A percentile compares a stretch with the other conserved stretches of the same genome.
These are phyloP conservation scores for Phyllostomus hastatus DNA, from an alignment of 2,113 vertebrate species.

Conservation along the genomic window DNA sequence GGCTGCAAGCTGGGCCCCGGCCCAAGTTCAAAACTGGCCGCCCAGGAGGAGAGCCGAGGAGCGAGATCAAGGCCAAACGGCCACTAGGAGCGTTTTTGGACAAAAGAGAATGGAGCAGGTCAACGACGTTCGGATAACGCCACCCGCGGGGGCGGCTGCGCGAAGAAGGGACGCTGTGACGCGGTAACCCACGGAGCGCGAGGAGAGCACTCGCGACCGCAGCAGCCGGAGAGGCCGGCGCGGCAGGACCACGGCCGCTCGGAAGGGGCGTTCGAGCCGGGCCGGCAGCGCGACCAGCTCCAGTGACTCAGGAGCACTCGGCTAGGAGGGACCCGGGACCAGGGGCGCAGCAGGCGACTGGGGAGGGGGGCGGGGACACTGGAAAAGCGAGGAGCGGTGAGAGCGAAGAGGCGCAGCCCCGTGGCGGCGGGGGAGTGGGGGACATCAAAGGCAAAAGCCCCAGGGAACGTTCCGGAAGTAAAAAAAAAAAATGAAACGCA, in stretches of 20 bases:
- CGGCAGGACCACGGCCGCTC: too few relatives aligned
- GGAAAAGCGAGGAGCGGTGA: background rate
- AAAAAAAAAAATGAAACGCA: background rate
- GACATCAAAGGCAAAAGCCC: background rate
- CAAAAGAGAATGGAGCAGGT: background rate
- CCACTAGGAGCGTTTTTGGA: background rate
- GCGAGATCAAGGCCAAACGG: background rate
- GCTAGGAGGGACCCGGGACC: too few relatives aligned
- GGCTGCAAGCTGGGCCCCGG: background rate
- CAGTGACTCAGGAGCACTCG: too few relatives aligned
- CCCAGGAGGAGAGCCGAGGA: background rate
- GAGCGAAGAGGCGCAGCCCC: background rate
- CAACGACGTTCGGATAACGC: too few relatives aligned
- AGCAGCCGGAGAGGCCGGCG: too few relatives aligned
- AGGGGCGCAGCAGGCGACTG: too few relatives aligned
- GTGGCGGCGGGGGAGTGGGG: too few relatives aligned
- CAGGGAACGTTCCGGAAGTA: background rate
- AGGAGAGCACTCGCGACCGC: too few relatives aligned
- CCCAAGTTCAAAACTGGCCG: background rate
- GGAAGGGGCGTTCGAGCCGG: too few relatives aligned
- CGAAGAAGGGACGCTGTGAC: too few relatives aligned
- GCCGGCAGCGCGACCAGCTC: too few relatives aligned
- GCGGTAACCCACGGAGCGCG: too few relatives aligned
- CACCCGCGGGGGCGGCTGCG: background rate
- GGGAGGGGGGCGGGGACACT: background rate